A percentile compares a stretch with the other conserved stretches of the same genome.
phyloP scores from a whole-genome alignment of 2,888 invertebrate species.

The Lomographa bimaculata region DNA sequence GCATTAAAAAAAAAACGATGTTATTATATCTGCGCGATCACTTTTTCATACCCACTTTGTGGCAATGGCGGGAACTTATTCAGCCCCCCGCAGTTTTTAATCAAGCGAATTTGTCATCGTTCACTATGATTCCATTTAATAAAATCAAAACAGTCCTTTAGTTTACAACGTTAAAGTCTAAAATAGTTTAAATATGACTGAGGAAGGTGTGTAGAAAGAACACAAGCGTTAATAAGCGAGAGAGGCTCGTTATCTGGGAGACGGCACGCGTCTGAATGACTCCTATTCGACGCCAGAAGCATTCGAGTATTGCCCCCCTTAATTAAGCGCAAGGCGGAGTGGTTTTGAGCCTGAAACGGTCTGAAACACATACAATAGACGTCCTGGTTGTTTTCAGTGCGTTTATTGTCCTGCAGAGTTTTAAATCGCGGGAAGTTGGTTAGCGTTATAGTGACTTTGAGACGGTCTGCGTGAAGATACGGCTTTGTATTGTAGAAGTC shows the following conservation, averaged over 20 bases:
- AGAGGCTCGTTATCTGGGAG: conserved; percentile 74
- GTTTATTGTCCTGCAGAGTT: conserved; percentile 62
- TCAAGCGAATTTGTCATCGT: conserved; percentile 43
- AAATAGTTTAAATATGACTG: neutral
- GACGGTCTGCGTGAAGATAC: conserved; percentile 12
- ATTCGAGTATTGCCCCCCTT: conserved; percentile 72
- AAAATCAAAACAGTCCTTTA: neutral
- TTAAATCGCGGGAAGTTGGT: conserved; percentile 41
- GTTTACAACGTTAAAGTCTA: neutral
- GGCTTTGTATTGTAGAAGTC: conserved; percentile 1
- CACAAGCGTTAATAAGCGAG: conserved; percentile 65
- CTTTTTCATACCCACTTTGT: conserved; percentile 43
- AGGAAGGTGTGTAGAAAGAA: conserved; percentile 38
- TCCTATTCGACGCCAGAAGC: conserved; percentile 59
- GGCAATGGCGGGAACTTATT: conserved; percentile 40
- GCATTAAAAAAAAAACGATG: conserved; percentile 36
- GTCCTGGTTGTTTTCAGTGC: conserved; percentile 53
- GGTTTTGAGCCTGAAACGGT: conserved; percentile 49
- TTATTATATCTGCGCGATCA: conserved; percentile 43
- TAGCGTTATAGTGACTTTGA: conserved; percentile 35
- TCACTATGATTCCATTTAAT: conserved; percentile 5
- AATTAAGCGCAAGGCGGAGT: conserved; percentile 75
- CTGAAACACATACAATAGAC: conserved; percentile 16
- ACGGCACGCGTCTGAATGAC: conserved; percentile 70
- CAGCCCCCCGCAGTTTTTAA: conserved; percentile 46